phyloP scores from a whole-genome alignment of 2,797 vertebrate genomes.

The Lindbergichthys nudifrons region DNA sequence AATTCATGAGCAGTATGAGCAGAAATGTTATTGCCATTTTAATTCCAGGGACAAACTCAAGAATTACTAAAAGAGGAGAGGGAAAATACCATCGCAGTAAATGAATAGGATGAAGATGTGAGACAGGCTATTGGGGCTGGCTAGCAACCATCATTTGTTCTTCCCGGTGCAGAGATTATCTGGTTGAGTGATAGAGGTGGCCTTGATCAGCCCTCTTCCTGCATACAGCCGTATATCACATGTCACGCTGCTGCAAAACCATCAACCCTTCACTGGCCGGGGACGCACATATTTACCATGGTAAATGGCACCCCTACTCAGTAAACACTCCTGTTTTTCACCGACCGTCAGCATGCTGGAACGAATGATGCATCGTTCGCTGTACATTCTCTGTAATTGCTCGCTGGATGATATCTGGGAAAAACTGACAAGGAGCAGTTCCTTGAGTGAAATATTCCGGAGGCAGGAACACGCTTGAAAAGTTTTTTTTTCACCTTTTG shows the following conservation, averaged over 20 bases:
- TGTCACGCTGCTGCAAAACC: slow-evolving; percentile 74
- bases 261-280: slow-evolving; percentile 73
- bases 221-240: slow-evolving; percentile 77
- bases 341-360: slow-evolving; percentile 45
- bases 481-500: slow-evolving; percentile 55
- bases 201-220: slow-evolving; percentile 78
- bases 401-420: slow-evolving; percentile 60
- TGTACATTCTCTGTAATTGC: slow-evolving; percentile 71
- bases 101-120: slow-evolving; percentile 74
- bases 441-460: slow-evolving; percentile 57
- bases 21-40: slow-evolving; percentile 21
- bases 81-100: slow-evolving; percentile 37
- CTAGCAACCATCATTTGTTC: slow-evolving; percentile 74
- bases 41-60: slow-evolving; percentile 7
- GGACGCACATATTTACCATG: slow-evolving; percentile 81
- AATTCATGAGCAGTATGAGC: slow-evolving; percentile 17
- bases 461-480: slow-evolving; percentile 50
- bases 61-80: slow-evolving; percentile 10
- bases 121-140: slow-evolving; percentile 62
- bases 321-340: slow-evolving; percentile 80
- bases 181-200: slow-evolving; percentile 83
- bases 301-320: slow-evolving; percentile 73
- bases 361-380: slow-evolving; percentile 56
- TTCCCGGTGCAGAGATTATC: slow-evolving; percentile 75
- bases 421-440: slow-evolving; percentile 54